These are phyloP conservation scores for Nomada ruficornis DNA, from an alignment of 2,888 invertebrate genomes.

Conservation along the genomic window DNA sequence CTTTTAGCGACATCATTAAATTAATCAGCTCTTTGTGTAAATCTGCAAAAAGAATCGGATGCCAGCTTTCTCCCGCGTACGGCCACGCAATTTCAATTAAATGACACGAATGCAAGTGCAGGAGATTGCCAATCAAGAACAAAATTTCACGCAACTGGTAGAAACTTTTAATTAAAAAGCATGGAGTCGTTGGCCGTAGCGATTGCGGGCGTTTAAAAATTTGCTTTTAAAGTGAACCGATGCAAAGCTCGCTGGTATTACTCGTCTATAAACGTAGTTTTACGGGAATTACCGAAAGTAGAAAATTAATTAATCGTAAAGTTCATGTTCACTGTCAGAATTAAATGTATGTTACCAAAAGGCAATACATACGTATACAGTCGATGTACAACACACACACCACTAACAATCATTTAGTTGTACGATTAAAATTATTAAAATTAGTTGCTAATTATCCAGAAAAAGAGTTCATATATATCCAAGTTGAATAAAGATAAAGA, in stretches of 20 bases:
- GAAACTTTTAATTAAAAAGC: slow-evolving; percentile 43
- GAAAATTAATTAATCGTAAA: neutral
- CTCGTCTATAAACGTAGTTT: neutral
- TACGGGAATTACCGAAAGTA: neutral
- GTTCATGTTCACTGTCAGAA: too few relatives aligned
- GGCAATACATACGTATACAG: too few relatives aligned
- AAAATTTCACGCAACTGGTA: slow-evolving; percentile 30
- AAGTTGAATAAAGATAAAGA: too few relatives aligned
- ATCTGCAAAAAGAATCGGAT: neutral
- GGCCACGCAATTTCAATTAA: slow-evolving; percentile 42
- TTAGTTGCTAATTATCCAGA: too few relatives aligned
- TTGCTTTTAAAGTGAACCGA: neutral
- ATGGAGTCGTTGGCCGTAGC: neutral
- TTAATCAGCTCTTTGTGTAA: slow-evolving; percentile 3
- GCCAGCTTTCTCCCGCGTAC: slow-evolving; percentile 39
- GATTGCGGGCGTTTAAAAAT: neutral
- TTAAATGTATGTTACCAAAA: too few relatives aligned
- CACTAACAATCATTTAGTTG: too few relatives aligned
- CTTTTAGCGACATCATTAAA: slow-evolving; percentile 8
- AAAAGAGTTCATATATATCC: too few relatives aligned
- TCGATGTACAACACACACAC: too few relatives aligned
- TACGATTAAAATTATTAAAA: too few relatives aligned
- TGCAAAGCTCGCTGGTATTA: neutral
- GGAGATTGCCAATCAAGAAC: slow-evolving; percentile 20
- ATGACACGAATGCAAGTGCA: slow-evolving; percentile 18